Evolutionary conservation across 2,888 invertebrate species (phyloP).

Genomic region (Ormyrus pomaceus): DNA sequence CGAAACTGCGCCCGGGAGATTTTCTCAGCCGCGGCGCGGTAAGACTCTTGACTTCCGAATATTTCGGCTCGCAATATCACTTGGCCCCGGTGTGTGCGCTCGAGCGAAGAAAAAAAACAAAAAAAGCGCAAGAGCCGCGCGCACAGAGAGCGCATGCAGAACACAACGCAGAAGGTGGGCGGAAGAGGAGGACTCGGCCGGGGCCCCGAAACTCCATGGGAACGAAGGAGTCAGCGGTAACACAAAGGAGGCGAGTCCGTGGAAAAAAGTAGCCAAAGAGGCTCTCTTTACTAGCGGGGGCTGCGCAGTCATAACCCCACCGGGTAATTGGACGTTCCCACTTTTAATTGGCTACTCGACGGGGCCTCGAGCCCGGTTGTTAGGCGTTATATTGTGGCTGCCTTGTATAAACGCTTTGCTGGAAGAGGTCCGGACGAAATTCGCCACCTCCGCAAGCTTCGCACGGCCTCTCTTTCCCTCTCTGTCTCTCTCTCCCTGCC

Average conservation of each 20-base stretch:
- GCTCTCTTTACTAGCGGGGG: slow-evolving; percentile 24
- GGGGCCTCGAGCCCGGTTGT: slow-evolving; percentile 66
- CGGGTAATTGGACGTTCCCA: slow-evolving; percentile 72
- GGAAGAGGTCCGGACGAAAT: slow-evolving; percentile 62
- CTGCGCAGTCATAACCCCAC: slow-evolving; percentile 64
- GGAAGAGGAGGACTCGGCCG: background rate
- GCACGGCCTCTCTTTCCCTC: background rate
- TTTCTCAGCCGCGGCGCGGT: slow-evolving; percentile 11
- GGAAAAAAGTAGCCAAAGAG: slow-evolving; percentile 51
- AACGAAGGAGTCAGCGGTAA: slow-evolving; percentile 9
- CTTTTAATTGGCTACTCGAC: slow-evolving; percentile 71
- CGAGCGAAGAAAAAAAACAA: background rate
- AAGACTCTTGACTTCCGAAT: slow-evolving; percentile 40
- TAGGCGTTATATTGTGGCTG: slow-evolving; percentile 70
- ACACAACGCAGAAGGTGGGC: slow-evolving; percentile 9
- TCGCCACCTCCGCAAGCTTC: slow-evolving; percentile 36
- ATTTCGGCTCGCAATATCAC: background rate
- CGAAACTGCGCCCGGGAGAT: background rate
- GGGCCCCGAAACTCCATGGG: too few relatives aligned
- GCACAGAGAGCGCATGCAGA: background rate
- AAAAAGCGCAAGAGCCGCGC: background rate
- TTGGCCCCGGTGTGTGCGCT: background rate
- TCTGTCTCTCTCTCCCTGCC: slow-evolving; percentile 45
- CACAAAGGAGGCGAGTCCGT: slow-evolving; percentile 41
- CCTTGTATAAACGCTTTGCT: slow-evolving; percentile 67